Conservation (phyloP, 2,888 invertebrate genomes). For the Dysmachus trigonus region DNA sequence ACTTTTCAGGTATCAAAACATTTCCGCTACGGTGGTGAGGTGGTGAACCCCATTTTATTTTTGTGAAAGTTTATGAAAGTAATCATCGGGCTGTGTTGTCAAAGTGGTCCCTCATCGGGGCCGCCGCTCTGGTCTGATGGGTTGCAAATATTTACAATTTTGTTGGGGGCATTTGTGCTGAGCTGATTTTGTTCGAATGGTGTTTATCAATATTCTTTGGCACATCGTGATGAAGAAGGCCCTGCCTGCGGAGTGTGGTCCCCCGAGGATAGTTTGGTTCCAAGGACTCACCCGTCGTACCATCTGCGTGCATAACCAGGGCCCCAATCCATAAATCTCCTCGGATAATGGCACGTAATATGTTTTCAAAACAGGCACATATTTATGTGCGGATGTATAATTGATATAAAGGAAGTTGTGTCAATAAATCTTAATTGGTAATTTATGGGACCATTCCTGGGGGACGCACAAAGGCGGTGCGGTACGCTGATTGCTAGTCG, state of each 20-base stretch:
- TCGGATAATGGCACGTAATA: neutral
- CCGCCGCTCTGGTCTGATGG: neutral
- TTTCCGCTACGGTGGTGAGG: neutral
- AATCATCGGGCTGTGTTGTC: neutral
- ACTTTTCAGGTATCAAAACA: neutral
- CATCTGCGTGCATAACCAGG: neutral
- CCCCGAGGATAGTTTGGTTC: neutral
- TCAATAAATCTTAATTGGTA: neutral
- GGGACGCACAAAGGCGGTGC: neutral
- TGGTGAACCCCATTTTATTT: neutral
- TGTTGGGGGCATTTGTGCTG: neutral
- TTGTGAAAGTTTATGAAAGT: conserved; percentile 39
- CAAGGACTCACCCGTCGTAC: neutral
- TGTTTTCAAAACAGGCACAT: neutral
- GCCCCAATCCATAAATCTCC: neutral
- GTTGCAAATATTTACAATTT: neutral
- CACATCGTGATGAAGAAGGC: neutral
- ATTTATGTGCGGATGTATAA: neutral
- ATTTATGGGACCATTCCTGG: neutral
- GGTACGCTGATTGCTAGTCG: neutral
- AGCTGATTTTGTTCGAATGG: neutral
- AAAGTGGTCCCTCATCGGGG: neutral
- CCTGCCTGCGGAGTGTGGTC: neutral
- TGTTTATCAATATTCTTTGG: neutral
- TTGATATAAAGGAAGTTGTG: neutral